Percentiles rank a stretch among this genome's conserved stretches.
Evolutionary conservation across 2,888 invertebrate genomes (phyloP).

Genomic region (Altica lythri): DNA sequence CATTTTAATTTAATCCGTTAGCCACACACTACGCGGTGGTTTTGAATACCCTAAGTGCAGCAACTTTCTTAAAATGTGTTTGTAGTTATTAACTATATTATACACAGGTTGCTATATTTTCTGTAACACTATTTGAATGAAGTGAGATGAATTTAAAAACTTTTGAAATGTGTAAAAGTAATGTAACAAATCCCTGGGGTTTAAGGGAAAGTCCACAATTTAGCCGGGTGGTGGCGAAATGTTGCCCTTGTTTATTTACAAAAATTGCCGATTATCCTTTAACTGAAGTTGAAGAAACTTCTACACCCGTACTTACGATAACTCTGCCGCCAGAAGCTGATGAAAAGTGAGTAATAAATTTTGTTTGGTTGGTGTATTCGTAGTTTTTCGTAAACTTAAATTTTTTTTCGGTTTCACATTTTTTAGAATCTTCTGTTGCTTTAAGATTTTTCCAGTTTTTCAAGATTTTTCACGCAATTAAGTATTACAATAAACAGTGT

Average conservation of each 20-base stretch:
- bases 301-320: slow-evolving; percentile 50
- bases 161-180: slow-evolving; percentile 40
- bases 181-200: slow-evolving; percentile 44
- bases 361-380: no score
- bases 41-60: slow-evolving; percentile 4
- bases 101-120: no score
- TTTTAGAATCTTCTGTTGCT: no score
- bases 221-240: slow-evolving; percentile 32
- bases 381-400: no score
- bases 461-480: no score
- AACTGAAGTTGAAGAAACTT: slow-evolving; percentile 22
- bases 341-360: slow-evolving; percentile 37
- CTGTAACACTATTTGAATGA: no score
- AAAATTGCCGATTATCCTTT: slow-evolving; percentile 38
- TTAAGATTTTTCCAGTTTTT: no score
- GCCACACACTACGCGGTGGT: not conserved
- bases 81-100: no score
- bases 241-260: slow-evolving; percentile 40
- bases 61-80: no score
- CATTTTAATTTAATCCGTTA: slow-evolving; percentile 4
- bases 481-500: no score
- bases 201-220: slow-evolving; percentile 36
- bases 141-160: no score
- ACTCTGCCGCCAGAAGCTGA: slow-evolving; percentile 42
- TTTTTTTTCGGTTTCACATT: no score